These are phyloP conservation scores for Anneissia japonica DNA, from an alignment of 35 echinoderm and acorn worm genomes.

Conservation along the genomic window DNA sequence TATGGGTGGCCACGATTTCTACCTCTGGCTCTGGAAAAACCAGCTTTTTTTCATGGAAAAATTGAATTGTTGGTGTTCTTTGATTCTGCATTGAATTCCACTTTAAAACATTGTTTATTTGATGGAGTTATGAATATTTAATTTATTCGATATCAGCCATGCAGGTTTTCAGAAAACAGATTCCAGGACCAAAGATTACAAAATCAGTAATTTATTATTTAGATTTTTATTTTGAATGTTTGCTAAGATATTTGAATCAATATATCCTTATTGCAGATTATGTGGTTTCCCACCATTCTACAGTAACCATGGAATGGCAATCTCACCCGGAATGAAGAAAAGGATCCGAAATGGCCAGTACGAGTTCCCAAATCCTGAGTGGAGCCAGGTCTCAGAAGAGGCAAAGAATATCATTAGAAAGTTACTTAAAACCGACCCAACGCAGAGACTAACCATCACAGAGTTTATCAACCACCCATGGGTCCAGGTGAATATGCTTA, in stretches of 20 bases:
- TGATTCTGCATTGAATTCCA: too few relatives aligned
- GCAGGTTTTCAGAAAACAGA: too few relatives aligned
- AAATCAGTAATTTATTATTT: too few relatives aligned
- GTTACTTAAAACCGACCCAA: conserved; percentile 79
- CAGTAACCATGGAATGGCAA: conserved; percentile 97
- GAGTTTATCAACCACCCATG: conserved; percentile 90
- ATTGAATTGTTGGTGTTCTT: too few relatives aligned
- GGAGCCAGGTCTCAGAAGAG: conserved; percentile 71
- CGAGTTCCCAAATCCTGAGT: conserved; percentile 91
- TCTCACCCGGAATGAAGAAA: conserved; percentile 98
- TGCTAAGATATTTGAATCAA: too few relatives aligned
- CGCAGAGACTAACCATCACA: conserved; percentile 79
- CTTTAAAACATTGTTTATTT: too few relatives aligned
- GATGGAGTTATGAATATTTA: too few relatives aligned
- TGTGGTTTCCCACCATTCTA: conserved; percentile 99
- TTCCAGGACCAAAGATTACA: too few relatives aligned
- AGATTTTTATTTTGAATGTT: neutral
- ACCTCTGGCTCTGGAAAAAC: too few relatives aligned
- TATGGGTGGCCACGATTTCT: too few relatives aligned
- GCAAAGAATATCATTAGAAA: conserved; percentile 87
- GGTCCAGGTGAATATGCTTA: conserved; percentile 71
- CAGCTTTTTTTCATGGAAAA: too few relatives aligned
- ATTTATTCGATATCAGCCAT: too few relatives aligned
- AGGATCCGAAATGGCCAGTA: conserved; percentile 97
- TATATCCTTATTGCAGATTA: conserved; percentile 34